Evolutionary conservation across 1,140 invertebrate species (phyloP).

Genomic region (Sipha flava): DNA sequence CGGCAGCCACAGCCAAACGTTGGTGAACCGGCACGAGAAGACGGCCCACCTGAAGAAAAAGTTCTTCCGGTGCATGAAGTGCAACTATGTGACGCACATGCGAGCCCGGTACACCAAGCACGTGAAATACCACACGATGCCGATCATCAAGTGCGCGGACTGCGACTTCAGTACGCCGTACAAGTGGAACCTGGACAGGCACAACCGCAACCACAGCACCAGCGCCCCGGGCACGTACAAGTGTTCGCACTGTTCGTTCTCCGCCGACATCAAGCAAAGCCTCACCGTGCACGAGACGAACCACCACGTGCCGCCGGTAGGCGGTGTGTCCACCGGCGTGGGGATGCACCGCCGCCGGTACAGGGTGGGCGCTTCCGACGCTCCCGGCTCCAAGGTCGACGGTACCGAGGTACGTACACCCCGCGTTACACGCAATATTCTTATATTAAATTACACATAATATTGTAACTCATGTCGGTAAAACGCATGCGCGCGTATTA

Average conservation of each 20-base stretch:
- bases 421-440: too few species aligned
- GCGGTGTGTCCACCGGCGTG: conserved; percentile 45
- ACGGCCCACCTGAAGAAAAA: conserved; percentile 52
- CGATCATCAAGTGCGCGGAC: conserved; percentile 84
- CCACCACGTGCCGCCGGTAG: conserved; percentile 65
- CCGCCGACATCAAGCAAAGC: conserved; percentile 84
- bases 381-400: conserved; percentile 43
- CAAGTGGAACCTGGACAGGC: conserved; percentile 87
- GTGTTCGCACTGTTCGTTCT: conserved; percentile 83
- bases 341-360: conserved; percentile 47
- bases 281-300: conserved; percentile 85
- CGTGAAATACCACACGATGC: conserved; percentile 88
- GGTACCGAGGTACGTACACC: conserved; percentile 41
- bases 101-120: conserved; percentile 84
- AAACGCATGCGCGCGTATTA: too few species aligned
- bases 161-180: conserved; percentile 89
- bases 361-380: conserved; percentile 61
- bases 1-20: conserved; percentile 41
- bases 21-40: conserved; percentile 47
- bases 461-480: too few species aligned
- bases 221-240: conserved; percentile 69
- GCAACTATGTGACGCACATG: conserved; percentile 82
- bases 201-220: conserved; percentile 71
- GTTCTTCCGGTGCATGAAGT: conserved; percentile 79
- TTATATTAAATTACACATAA: too few species aligned